Evolutionary conservation across 2,113 vertebrate genomes (phyloP).

Genomic region (Nesoenas mayeri): DNA sequence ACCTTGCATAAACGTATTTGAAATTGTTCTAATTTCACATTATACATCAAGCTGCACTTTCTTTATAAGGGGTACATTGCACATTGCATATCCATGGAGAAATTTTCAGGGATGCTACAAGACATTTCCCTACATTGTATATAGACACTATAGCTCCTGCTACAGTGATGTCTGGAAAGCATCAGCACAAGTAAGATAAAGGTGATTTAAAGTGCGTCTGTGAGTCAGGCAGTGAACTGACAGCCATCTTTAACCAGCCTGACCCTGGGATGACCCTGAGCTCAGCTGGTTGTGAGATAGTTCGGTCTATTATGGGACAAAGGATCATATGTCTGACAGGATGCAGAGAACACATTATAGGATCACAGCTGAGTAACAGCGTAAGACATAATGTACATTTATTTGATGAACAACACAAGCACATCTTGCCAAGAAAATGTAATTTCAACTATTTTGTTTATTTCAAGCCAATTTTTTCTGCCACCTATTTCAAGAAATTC

Average conservation of each 20-base stretch:
- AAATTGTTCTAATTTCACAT: constrained; percentile 53
- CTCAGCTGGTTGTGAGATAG: constrained; percentile 77
- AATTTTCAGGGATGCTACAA: background rate
- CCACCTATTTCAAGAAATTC: constrained; percentile 33
- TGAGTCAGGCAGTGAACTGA: constrained; percentile 72
- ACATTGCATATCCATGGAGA: background rate
- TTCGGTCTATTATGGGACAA: constrained; percentile 70
- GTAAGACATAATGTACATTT: constrained; percentile 51
- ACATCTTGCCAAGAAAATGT: constrained; percentile 65
- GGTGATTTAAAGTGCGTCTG: constrained; percentile 70
- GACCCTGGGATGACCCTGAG: constrained; percentile 81
- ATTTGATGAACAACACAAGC: constrained; percentile 58
- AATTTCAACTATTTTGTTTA: constrained; percentile 66
- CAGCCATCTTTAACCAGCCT: constrained; percentile 80
- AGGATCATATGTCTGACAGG: constrained; percentile 75
- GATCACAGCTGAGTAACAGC: constrained; percentile 71
- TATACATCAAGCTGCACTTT: background rate
- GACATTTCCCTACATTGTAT: constrained; percentile 4
- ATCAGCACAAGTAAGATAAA: constrained; percentile 76
- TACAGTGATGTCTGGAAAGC: constrained; percentile 62
- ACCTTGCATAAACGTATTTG: constrained; percentile 35
- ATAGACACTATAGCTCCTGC: constrained; percentile 38
- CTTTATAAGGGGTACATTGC: background rate
- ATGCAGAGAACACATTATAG: constrained; percentile 66
- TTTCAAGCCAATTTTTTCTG: constrained; percentile 55